Conservation (phyloP, 2,113 vertebrate genomes). For the Zonotrichia leucophrys region DNA sequence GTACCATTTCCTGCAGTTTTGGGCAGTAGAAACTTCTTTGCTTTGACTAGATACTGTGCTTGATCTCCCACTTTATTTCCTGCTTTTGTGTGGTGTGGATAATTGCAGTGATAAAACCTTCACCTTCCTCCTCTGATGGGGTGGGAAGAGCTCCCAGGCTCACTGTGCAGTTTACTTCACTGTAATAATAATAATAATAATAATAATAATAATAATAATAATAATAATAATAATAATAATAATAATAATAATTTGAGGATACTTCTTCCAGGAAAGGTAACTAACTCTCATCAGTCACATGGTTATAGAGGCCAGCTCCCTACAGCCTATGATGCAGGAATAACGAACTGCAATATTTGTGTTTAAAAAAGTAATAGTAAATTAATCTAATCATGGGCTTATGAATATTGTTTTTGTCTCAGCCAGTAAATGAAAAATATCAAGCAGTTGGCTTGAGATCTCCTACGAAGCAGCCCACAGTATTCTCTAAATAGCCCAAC, state of each 20-base stretch:
- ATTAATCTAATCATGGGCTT: not conserved
- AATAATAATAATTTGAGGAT: not conserved
- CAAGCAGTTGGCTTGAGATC: slow-evolving; percentile 8
- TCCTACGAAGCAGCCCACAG: slow-evolving; percentile 17
- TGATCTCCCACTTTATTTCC: not conserved
- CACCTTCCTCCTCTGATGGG: not conserved
- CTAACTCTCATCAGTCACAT: not conserved
- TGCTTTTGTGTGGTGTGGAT: not conserved
- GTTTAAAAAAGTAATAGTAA: not conserved
- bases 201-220: no score
- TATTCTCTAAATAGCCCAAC: slow-evolving; percentile 12
- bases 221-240: no score
- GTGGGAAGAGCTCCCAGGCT: not conserved
- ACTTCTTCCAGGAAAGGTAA: not conserved
- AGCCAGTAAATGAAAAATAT: slow-evolving; percentile 12
- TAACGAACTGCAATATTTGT: not conserved
- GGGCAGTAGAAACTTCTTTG: not conserved
- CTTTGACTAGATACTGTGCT: not conserved
- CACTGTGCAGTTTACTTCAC: not conserved
- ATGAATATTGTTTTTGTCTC: not conserved
- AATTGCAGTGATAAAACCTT: not conserved
- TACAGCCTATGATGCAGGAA: not conserved
- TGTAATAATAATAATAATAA: no score
- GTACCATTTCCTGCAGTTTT: not conserved
- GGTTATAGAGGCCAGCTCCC: not conserved